Base-by-base conservation (phyloP, 2,113 vertebrate species). In the Melanerpes aurifrons region DNA sequence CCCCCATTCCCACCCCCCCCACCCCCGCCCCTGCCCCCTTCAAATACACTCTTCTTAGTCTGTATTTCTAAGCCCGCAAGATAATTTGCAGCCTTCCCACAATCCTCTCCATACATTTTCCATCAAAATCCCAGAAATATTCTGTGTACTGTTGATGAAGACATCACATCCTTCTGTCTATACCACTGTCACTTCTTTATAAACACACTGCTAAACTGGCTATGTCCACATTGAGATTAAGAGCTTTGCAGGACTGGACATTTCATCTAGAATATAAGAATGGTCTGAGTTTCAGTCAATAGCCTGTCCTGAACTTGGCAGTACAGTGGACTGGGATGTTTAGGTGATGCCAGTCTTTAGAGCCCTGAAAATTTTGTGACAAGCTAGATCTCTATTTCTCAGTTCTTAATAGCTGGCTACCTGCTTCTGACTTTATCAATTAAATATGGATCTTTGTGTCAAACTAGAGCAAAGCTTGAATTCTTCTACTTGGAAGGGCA, bases 261-360 rank as follows among this genome's bases (percentile, higher is more conserved):
- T 95, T 94, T 96, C 70, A 94, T 80, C 75, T 94, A 45, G 75
- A 91, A 96, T 93, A 95, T 87, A 96, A 93, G 69, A 87, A 64
- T 82, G 79, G 84, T 26, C 71, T 87, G 86, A 91, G 37, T 91
- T 80, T 32, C 37, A 86, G 72, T 91, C 85, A 80, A 94, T 93
- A 93, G 24, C 67, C 75, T 76, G 87, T 92, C 82, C 75, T 24
- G 31, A 53, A 48, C 37, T 72, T 91, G 74, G 45, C 84, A 94
- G 81, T 50, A 66, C 31, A 67, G 75, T 2, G 4, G 61, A n/a
- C 43, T 37, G n/a, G 62, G 62, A 84, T 79, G 54, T 24, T 92
- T 31, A 78, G 45, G 16, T 17, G 71, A 66, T 57, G 82, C 61
- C 40, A 66, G 35, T 74, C 28, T 75, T 93, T 54, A 70, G 12